Conservation (phyloP, 2,888 invertebrate genomes). For the Drosophila meridionalis region DNA sequence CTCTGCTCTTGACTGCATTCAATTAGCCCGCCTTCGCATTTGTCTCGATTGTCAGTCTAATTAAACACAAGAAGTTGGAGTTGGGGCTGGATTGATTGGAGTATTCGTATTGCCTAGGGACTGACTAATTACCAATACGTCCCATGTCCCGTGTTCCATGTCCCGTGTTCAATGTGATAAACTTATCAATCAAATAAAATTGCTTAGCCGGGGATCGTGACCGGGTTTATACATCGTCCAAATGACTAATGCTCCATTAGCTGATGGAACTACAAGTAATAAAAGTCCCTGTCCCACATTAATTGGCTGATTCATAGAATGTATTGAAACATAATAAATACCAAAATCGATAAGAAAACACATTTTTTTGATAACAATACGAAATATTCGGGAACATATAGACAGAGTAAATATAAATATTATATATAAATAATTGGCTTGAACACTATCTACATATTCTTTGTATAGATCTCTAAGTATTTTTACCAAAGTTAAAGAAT, state of each 20-base stretch:
- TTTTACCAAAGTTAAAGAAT: not conserved
- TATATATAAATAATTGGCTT: not conserved
- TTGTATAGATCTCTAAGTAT: not conserved
- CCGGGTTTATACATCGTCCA: not conserved
- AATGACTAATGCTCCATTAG: conserved; percentile 43
- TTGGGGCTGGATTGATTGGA: conserved; percentile 24
- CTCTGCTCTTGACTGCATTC: conserved; percentile 32
- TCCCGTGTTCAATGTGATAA: conserved; percentile 10
- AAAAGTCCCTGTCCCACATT: conserved; percentile 2
- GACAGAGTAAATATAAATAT: too few relatives aligned
- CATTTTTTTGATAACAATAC: too few relatives aligned
- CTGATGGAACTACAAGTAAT: conserved; percentile 21
- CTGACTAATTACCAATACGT: conserved; percentile 22
- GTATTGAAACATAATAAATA: not conserved
- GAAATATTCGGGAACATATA: too few relatives aligned
- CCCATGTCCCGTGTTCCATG: not conserved
- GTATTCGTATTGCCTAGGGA: not conserved
- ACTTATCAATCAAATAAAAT: conserved; percentile 42
- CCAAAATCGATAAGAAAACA: not conserved
- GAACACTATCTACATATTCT: not conserved
- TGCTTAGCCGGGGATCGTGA: not conserved
- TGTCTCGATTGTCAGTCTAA: conserved; percentile 10
- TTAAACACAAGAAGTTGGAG: conserved; percentile 17
- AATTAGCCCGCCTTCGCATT: conserved; percentile 29
- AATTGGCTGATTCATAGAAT: conserved; percentile 14